phyloP scores from a whole-genome alignment of 2,113 vertebrate species.

The Gallinago jamesoni region DNA sequence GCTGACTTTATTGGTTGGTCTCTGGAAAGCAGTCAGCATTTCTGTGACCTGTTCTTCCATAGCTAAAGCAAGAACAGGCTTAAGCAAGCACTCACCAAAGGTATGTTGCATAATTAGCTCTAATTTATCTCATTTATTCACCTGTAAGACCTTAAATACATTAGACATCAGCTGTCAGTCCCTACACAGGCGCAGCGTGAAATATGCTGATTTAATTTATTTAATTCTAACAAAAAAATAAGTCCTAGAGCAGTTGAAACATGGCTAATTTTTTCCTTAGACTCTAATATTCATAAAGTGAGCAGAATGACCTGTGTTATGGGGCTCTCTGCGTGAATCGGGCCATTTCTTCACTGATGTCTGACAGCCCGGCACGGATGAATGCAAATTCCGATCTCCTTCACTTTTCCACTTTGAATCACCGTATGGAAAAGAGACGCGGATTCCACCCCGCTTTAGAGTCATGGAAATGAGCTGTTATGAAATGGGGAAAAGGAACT shows the following conservation, averaged over 20 bases:
- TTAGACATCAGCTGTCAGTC: neutral
- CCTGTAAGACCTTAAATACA: neutral
- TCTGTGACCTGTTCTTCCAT: slow-evolving; percentile 6
- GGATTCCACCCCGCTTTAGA: neutral
- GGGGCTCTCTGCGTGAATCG: neutral
- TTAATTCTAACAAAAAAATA: neutral
- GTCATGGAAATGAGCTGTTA: slow-evolving; percentile 4
- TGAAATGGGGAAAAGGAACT: neutral
- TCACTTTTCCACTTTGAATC: neutral
- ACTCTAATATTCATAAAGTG: neutral
- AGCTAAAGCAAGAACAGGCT: neutral
- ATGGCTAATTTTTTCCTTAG: neutral
- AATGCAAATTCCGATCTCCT: neutral
- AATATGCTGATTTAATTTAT: neutral
- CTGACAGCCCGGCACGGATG: neutral
- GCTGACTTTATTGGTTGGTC: neutral
- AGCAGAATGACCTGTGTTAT: neutral
- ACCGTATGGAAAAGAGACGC: neutral
- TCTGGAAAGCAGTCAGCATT: slow-evolving; percentile 9
- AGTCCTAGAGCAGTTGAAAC: neutral
- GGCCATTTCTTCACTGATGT: neutral
- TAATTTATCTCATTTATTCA: neutral
- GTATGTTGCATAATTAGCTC: neutral
- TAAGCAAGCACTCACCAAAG: neutral
- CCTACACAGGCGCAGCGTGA: neutral